A percentile compares a stretch with the other conserved stretches of the same genome.
These are phyloP conservation scores for Barbus barbus DNA, from an alignment of 2,113 vertebrate genomes.

Conservation along the genomic window DNA sequence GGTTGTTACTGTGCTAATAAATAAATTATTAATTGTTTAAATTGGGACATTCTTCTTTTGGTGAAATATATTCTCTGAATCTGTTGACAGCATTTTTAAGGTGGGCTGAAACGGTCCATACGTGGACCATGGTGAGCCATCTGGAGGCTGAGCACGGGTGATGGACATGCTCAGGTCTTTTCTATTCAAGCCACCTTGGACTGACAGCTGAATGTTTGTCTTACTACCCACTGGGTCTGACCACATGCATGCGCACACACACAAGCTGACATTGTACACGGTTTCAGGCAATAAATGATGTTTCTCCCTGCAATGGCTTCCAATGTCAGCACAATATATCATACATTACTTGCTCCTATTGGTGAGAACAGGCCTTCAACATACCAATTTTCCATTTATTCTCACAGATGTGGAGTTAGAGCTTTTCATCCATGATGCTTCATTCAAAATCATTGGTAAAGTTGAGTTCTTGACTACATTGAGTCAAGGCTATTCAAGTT, in stretches of 20 bases:
- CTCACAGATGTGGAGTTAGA: neutral
- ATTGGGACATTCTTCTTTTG: neutral
- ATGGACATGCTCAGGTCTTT: conserved; percentile 19
- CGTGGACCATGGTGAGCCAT: conserved; percentile 5
- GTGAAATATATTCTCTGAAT: neutral
- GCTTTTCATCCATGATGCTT: neutral
- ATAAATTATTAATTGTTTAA: neutral
- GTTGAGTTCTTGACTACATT: neutral
- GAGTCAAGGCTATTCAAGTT: neutral
- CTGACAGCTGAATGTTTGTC: conserved; percentile 30
- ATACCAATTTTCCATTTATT: neutral
- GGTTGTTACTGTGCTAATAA: neutral
- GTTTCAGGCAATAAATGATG: conserved; percentile 29
- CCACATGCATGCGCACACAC: neutral
- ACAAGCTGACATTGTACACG: conserved; percentile 16
- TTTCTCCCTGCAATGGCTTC: conserved; percentile 14
- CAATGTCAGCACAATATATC: conserved; percentile 21
- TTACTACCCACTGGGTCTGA: conserved; percentile 11
- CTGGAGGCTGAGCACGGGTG: conserved; percentile 41
- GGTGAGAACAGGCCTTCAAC: neutral
- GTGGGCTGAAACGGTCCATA: neutral
- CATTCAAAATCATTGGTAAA: neutral
- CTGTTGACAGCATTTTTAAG: neutral
- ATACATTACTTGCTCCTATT: neutral
- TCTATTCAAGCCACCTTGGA: conserved; percentile 25